phyloP scores from a whole-genome alignment of 2,888 invertebrate genomes.

The Balanococcus diminutus region DNA sequence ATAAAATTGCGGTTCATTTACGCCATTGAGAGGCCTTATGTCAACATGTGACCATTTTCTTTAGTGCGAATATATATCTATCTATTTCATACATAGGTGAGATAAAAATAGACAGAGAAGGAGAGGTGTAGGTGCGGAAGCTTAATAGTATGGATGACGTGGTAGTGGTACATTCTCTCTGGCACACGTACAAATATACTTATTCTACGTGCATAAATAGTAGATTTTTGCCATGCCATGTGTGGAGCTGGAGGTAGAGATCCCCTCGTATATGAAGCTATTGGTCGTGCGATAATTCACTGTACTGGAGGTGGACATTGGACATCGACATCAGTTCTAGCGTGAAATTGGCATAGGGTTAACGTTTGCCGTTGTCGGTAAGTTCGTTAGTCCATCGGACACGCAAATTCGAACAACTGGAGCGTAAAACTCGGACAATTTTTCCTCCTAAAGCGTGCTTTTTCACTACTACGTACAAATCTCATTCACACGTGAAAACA shows the following conservation, averaged over 20 bases:
- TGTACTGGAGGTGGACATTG: not conserved
- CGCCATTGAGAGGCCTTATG: not conserved
- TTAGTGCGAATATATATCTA: not conserved
- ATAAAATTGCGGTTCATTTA: constrained; percentile 16
- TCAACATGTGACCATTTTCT: not conserved
- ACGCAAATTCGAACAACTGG: constrained; percentile 40
- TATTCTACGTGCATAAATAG: not conserved
- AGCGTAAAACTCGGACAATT: not conserved
- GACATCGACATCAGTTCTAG: not conserved
- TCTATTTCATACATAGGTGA: not conserved
- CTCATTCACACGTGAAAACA: not conserved
- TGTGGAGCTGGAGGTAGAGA: not conserved
- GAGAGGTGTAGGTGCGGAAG: not conserved
- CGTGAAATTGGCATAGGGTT: constrained; percentile 40
- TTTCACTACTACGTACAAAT: not conserved
- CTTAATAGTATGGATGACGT: not conserved
- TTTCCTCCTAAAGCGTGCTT: not conserved
- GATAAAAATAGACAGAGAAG: not conserved
- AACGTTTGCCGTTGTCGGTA: constrained; percentile 15
- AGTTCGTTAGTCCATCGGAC: constrained; percentile 33
- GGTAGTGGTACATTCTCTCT: not conserved
- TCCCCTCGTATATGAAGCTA: not conserved
- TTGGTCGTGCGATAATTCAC: not conserved
- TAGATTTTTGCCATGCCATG: not conserved
- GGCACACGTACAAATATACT: not conserved